Evolutionary conservation across 2,888 invertebrate species (phyloP).

Genomic region (Danaus chrysippus): DNA sequence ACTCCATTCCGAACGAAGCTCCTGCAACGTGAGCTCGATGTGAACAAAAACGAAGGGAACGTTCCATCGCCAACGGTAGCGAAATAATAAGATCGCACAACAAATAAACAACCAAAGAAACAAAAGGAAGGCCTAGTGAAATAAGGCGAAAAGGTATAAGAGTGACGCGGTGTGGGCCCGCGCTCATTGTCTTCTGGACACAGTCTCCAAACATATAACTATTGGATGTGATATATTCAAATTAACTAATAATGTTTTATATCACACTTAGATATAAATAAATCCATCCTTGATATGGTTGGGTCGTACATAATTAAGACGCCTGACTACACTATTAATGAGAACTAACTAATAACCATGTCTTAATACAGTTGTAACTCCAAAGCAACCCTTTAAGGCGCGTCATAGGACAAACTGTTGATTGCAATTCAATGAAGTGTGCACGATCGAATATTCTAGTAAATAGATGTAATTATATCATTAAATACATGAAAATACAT

Average conservation of each 20-base stretch:
- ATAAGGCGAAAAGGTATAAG: slow-evolving; percentile 76
- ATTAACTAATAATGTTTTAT: background rate
- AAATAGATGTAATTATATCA: slow-evolving; percentile 8
- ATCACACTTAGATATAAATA: background rate
- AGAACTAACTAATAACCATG: slow-evolving; percentile 15
- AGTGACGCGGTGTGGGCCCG: slow-evolving; percentile 75
- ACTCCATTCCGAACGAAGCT: slow-evolving; percentile 70
- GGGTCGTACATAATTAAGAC: background rate
- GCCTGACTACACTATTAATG: slow-evolving; percentile 11
- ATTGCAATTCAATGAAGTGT: slow-evolving; percentile 20
- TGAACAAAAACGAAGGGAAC: slow-evolving; percentile 67
- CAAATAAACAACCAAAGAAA: slow-evolving; percentile 76
- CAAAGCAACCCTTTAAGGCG: slow-evolving; percentile 18
- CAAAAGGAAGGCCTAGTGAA: slow-evolving; percentile 73
- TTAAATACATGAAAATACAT: background rate
- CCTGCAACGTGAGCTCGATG: slow-evolving; percentile 38
- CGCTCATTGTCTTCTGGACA: slow-evolving; percentile 61
- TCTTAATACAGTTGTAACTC: slow-evolving; percentile 19
- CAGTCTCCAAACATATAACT: slow-evolving; percentile 25
- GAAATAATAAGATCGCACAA: slow-evolving; percentile 78
- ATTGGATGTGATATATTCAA: slow-evolving; percentile 46
- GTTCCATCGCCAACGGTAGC: slow-evolving; percentile 74
- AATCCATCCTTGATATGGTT: background rate
- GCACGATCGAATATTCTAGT: slow-evolving; percentile 8
- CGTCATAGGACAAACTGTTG: slow-evolving; percentile 11